These are phyloP conservation scores for Himalopsyche kuldschensis DNA, from an alignment of 2,888 invertebrate species.

Conservation along the genomic window DNA sequence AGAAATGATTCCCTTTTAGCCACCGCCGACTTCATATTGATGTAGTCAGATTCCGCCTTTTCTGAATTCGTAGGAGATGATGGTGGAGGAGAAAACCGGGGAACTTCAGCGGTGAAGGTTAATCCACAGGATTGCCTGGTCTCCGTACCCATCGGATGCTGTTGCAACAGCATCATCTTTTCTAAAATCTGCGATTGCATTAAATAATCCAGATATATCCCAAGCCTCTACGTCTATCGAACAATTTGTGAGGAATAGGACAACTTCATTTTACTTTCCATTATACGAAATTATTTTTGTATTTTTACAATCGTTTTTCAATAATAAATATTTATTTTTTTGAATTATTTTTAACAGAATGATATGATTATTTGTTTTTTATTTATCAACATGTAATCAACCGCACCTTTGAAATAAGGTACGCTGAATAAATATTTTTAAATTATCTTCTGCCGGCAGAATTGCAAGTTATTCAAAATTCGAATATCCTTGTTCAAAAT, in stretches of 20 bases:
- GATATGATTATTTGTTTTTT: neutral
- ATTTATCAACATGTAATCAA: neutral
- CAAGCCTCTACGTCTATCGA: neutral
- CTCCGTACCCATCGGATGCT: slow-evolving; percentile 48
- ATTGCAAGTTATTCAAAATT: neutral
- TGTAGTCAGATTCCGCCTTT: slow-evolving; percentile 7
- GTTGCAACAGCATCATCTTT: slow-evolving; percentile 58
- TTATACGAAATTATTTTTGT: neutral
- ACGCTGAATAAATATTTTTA: neutral
- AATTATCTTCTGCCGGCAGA: neutral
- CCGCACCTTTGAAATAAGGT: neutral
- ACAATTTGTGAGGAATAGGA: neutral
- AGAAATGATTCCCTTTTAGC: slow-evolving; percentile 24
- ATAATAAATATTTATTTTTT: neutral
- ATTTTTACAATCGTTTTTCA: neutral
- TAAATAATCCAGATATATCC: neutral
- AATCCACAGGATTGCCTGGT: slow-evolving; percentile 26
- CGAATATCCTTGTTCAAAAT: neutral
- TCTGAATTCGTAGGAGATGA: slow-evolving; percentile 34
- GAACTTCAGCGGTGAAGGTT: slow-evolving; percentile 40
- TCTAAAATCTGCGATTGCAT: neutral
- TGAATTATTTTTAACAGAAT: neutral
- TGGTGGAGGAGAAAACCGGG: slow-evolving; percentile 38
- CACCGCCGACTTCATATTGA: slow-evolving; percentile 7
- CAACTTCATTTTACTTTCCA: neutral